Percentiles rank a stretch among this genome's conserved stretches.
phyloP scores from a whole-genome alignment of 2,797 vertebrate genomes.

The Silurus aristotelis region DNA sequence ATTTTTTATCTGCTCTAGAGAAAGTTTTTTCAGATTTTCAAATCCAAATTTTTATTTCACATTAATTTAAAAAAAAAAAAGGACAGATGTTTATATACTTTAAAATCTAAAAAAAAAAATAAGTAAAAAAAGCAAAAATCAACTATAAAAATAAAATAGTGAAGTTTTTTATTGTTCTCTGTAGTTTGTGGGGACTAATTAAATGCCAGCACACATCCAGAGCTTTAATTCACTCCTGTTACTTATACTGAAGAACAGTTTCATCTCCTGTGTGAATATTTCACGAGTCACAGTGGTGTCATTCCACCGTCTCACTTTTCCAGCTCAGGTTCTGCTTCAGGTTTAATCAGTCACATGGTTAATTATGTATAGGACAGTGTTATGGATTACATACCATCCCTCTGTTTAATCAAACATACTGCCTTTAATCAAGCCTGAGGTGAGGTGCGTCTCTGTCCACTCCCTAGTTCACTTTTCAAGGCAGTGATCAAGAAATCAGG shows the following conservation, averaged over 20 bases:
- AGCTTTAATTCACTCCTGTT: slow-evolving; percentile 44
- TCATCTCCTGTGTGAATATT: slow-evolving; percentile 61
- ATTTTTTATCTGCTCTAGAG: no score
- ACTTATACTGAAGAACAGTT: slow-evolving; percentile 56
- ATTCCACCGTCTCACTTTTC: slow-evolving; percentile 51
- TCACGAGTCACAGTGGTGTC: slow-evolving; percentile 55
- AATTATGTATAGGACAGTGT: not conserved
- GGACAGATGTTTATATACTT: not conserved
- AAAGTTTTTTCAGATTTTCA: not conserved
- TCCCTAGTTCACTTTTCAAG: no score
- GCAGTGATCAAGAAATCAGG: no score
- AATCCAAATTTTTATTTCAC: no score
- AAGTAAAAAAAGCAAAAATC: not conserved
- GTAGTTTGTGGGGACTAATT: not conserved
- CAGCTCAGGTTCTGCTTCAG: slow-evolving; percentile 23
- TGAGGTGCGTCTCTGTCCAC: no score
- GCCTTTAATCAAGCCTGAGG: not conserved
- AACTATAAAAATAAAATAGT: not conserved
- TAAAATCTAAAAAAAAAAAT: not conserved
- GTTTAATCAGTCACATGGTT: not conserved
- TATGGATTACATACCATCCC: not conserved
- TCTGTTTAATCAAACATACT: not conserved
- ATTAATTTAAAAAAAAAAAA: not conserved
- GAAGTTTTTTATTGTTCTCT: not conserved
- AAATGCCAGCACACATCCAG: slow-evolving; percentile 19